Evolutionary conservation across 2,888 invertebrate species (phyloP).

Genomic region (Andrena chrysosceles): DNA sequence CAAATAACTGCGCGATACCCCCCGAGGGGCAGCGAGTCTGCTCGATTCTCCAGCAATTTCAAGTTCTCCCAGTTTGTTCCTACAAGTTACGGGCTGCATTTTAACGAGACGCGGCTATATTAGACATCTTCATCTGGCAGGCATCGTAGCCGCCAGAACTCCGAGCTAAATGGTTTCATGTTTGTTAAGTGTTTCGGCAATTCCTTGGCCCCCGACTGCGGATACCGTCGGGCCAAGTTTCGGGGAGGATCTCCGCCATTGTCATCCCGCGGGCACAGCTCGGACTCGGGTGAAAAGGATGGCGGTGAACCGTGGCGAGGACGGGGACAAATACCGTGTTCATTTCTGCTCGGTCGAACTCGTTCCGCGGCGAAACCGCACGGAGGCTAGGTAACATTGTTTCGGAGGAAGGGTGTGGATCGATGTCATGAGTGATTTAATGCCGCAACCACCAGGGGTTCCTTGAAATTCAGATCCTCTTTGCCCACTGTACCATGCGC

Average conservation of each 20-base stretch:
- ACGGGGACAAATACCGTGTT: slow-evolving; percentile 37
- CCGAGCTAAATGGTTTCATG: slow-evolving; percentile 52
- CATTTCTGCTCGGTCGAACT: slow-evolving; percentile 41
- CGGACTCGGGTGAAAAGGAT: neutral
- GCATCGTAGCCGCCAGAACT: slow-evolving; percentile 39
- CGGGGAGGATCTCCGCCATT: slow-evolving; percentile 14
- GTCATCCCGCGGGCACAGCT: slow-evolving; percentile 44
- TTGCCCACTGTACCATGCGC: neutral
- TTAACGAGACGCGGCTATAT: slow-evolving; percentile 52
- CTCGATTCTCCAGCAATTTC: slow-evolving; percentile 47
- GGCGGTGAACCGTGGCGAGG: slow-evolving; percentile 4
- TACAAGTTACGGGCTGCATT: slow-evolving; percentile 50
- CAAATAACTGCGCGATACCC: slow-evolving; percentile 20
- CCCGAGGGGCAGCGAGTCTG: neutral
- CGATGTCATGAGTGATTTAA: slow-evolving; percentile 64
- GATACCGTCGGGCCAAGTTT: slow-evolving; percentile 44
- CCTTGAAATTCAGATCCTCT: slow-evolving; percentile 34
- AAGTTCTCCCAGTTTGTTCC: slow-evolving; percentile 43
- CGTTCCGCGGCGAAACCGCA: slow-evolving; percentile 26
- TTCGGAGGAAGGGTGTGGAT: slow-evolving; percentile 53
- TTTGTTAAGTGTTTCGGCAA: slow-evolving; percentile 61
- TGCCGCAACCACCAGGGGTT: slow-evolving; percentile 23
- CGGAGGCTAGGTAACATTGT: slow-evolving; percentile 43
- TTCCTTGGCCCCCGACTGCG: slow-evolving; percentile 30
- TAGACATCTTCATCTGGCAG: slow-evolving; percentile 45